Evolutionary conservation across 2,797 vertebrate species (phyloP), one percentile per base, ranked within the genome.

Genomic region (Tiaroga cobitis): DNA sequence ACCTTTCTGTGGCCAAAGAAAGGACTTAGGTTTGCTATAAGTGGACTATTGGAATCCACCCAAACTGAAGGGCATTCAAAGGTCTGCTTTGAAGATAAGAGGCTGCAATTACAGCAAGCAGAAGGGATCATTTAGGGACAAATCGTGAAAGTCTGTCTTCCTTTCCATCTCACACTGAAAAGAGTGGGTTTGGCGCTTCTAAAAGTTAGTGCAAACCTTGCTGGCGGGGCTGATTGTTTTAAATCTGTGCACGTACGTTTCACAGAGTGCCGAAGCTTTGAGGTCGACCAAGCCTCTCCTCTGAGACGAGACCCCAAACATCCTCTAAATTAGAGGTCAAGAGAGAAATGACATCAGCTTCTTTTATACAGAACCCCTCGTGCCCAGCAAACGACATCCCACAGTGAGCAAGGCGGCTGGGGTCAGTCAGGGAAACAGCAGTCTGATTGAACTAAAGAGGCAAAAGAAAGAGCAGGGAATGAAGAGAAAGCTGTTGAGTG

Each of bases 291-390:
- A 56, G 18, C 24, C 11, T 79, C 61, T 86, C 84, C 84, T 86
- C 37, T 67, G 84, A 75, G 87, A 88, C 69, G 8, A 85, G 76
- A 79, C 87, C 80, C 61, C 61, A 79, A 84, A 81, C 87, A 83
- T 85, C 68, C 81, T 88, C 68, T 80, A 88, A 88, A 88, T 86
- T 88, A 88, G 80, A 80, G 80, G 84, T 83, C 76, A 43, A 82
- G 83, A 39, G 69, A 78, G 67, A 80, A 85, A 83, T 85, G 80
- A 80, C 84, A 88, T 85, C 80, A 70, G 68, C 75, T 69, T 83
- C 80, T 88, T 88, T 85, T 65, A 85, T 85, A 85, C 81, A 59
- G 29, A 82, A 80, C 61, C 79, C 76, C 59, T 75, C 49, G 39
- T 73, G 69, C 80, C 56, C 75, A 43, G 81, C 80, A 85, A 86